Evolutionary conservation across 2,113 vertebrate species (phyloP).

Genomic region (Felis chaus): DNA sequence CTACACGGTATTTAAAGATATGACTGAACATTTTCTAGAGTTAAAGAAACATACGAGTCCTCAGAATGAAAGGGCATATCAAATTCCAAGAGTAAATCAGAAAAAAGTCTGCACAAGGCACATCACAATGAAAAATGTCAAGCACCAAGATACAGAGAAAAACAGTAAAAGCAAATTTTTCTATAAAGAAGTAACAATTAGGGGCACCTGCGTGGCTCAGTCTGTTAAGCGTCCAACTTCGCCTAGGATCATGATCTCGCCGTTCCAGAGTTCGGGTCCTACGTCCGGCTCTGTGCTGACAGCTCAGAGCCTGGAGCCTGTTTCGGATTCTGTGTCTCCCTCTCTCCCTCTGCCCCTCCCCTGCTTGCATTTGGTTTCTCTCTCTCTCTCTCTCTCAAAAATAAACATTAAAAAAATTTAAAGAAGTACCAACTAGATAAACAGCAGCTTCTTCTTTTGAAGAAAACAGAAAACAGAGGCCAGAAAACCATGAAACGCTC

Average conservation of each 20-base stretch:
- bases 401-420: too few relatives aligned
- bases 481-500: background rate
- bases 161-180: background rate
- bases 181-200: background rate
- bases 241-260: too few relatives aligned
- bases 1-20: background rate
- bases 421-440: background rate
- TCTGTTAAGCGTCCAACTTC: too few relatives aligned
- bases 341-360: too few relatives aligned
- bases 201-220: too few relatives aligned
- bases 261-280: too few relatives aligned
- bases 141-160: background rate
- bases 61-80: background rate
- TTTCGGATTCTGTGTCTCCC: too few relatives aligned
- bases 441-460: background rate
- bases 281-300: too few relatives aligned
- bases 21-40: background rate
- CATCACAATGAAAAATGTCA: background rate
- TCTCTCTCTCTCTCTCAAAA: too few relatives aligned
- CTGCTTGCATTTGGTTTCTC: too few relatives aligned
- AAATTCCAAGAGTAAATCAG: background rate
- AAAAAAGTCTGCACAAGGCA: background rate
- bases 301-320: too few relatives aligned
- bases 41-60: background rate
- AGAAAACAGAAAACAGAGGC: background rate